These are phyloP conservation scores for Umimayanthus chanpuru DNA, from an alignment of 92 coral and sea anemone genomes.

Conservation along the genomic window DNA sequence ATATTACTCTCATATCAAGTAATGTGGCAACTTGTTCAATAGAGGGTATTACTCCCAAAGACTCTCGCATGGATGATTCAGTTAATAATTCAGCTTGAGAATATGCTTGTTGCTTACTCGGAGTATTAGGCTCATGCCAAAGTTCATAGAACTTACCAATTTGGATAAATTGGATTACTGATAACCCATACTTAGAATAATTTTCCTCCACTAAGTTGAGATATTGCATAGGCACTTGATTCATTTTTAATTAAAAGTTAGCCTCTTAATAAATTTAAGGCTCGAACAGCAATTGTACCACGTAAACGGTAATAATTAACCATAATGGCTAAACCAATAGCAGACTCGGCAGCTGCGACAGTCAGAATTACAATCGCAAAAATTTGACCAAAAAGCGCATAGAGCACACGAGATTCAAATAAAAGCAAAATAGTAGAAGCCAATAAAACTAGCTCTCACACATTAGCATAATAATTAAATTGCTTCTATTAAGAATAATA, in stretches of 20 bases:
- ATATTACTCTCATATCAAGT: slow-evolving; percentile 54
- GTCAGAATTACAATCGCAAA: slow-evolving; percentile 52
- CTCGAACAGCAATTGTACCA: slow-evolving; percentile 61
- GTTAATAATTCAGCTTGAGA: slow-evolving; percentile 56
- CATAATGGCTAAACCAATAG: slow-evolving; percentile 59
- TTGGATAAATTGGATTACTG: slow-evolving; percentile 57
- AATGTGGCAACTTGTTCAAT: slow-evolving; percentile 56
- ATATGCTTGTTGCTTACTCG: slow-evolving; percentile 50
- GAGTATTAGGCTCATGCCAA: slow-evolving; percentile 54
- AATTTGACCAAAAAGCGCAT: slow-evolving; percentile 57
- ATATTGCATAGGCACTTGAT: slow-evolving; percentile 51
- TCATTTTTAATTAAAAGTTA: slow-evolving; percentile 43
- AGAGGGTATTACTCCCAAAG: slow-evolving; percentile 41
- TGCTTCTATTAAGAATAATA: slow-evolving; percentile 51
- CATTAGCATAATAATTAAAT: slow-evolving; percentile 42
- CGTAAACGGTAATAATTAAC: slow-evolving; percentile 57
- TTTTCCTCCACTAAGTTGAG: slow-evolving; percentile 46
- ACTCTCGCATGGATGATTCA: slow-evolving; percentile 29
- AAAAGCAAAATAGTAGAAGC: slow-evolving; percentile 51
- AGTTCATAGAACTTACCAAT: slow-evolving; percentile 62
- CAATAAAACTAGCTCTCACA: slow-evolving; percentile 48
- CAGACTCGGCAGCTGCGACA: slow-evolving; percentile 62
- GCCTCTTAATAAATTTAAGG: slow-evolving; percentile 58
- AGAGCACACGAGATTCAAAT: slow-evolving; percentile 56
- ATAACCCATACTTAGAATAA: slow-evolving; percentile 57